Percentiles rank a stretch among this genome's conserved stretches.
Conservation (phyloP, 2,797 vertebrate species). For the Oreochromis mossambicus region DNA sequence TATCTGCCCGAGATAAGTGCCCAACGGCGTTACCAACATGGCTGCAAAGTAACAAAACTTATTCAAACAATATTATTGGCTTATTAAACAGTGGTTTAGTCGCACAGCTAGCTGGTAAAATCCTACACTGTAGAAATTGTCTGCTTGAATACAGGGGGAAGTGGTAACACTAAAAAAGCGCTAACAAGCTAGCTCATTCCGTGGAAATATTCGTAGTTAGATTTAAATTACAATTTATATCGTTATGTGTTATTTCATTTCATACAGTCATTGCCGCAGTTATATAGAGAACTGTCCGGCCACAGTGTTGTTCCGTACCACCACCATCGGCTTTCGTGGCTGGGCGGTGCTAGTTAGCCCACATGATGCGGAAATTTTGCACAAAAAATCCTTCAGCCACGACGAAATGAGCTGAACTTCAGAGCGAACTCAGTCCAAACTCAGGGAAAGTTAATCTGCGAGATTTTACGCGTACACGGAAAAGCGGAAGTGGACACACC, state of each 20-base stretch:
- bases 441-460: background rate
- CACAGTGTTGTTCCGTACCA: background rate
- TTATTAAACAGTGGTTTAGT: background rate
- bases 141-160: background rate
- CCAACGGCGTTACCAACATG: background rate
- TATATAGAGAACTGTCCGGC: background rate
- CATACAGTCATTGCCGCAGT: background rate
- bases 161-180: background rate
- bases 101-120: background rate
- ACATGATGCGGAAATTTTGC: slow-evolving; percentile 4
- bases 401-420: background rate
- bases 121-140: background rate
- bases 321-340: background rate
- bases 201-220: background rate
- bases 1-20: background rate
- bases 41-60: background rate
- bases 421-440: background rate
- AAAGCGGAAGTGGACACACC: background rate
- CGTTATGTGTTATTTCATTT: background rate
- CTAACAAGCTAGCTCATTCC: background rate
- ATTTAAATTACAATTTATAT: background rate
- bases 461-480: background rate
- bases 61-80: background rate
- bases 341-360: background rate
- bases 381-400: background rate